Conservation (phyloP, 2,888 invertebrate species). For the Imbricaverruca yamaguchii region DNA sequence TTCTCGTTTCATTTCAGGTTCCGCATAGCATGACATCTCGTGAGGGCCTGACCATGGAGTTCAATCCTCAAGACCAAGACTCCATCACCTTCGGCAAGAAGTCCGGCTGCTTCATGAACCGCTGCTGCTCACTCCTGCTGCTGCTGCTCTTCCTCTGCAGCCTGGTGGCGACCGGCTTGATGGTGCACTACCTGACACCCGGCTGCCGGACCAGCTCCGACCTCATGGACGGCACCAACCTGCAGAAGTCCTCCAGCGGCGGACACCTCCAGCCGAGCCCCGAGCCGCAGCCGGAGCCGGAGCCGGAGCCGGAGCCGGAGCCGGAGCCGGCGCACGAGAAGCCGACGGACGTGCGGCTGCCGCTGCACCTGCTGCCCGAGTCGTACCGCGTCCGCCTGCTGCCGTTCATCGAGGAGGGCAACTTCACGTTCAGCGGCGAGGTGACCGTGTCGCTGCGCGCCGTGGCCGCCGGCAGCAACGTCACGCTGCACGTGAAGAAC, state of each 20-base stretch:
- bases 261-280: neutral
- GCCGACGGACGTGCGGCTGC: slow-evolving; percentile 26
- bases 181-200: slow-evolving; percentile 64
- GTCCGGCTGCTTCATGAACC: slow-evolving; percentile 57
- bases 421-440: slow-evolving; percentile 32
- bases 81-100: slow-evolving; percentile 56
- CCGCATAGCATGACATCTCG: slow-evolving; percentile 38
- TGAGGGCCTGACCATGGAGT: slow-evolving; percentile 49
- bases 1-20: slow-evolving; percentile 35
- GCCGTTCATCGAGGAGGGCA: slow-evolving; percentile 31
- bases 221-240: neutral
- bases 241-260: neutral
- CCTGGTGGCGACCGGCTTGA: slow-evolving; percentile 60
- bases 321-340: neutral
- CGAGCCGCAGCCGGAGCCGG: neutral
- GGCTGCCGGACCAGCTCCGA: neutral
- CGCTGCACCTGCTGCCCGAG: slow-evolving; percentile 26
- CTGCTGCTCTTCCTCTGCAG: slow-evolving; percentile 56
- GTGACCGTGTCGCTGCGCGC: slow-evolving; percentile 47
- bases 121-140: slow-evolving; percentile 52
- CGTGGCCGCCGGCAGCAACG: slow-evolving; percentile 51
- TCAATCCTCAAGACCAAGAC: slow-evolving; percentile 46
- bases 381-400: slow-evolving; percentile 26
- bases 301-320: neutral
- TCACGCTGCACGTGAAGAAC: slow-evolving; percentile 67